These are phyloP conservation scores for Callithrix jacchus DNA, from an alignment of 2,113 vertebrate species.

Conservation along the genomic window DNA sequence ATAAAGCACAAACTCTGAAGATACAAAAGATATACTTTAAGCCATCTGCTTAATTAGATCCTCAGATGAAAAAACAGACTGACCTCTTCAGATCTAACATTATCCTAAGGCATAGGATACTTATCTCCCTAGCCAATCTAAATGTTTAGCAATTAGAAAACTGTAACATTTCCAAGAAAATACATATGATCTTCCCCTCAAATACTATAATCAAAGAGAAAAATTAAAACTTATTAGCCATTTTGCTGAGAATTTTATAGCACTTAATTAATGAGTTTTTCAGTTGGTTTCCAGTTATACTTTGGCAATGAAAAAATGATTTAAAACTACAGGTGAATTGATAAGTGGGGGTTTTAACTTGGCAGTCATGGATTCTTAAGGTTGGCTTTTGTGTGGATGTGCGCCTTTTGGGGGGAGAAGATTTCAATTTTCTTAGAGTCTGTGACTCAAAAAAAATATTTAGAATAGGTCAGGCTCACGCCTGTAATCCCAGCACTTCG, in stretches of 20 bases:
- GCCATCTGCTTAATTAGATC: conserved; percentile 27
- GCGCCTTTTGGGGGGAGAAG: not conserved
- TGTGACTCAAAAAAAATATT: conserved; percentile 6
- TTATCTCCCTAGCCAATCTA: conserved; percentile 24
- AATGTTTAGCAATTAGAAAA: conserved; percentile 17
- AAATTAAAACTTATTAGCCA: conserved; percentile 4
- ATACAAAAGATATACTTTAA: conserved; percentile 16
- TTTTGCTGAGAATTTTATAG: conserved; percentile 41
- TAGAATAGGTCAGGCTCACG: not conserved
- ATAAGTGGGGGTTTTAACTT: not conserved
- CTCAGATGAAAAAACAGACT: conserved; percentile 43
- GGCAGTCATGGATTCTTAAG: not conserved
- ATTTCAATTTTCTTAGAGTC: conserved; percentile 31
- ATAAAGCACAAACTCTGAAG: conserved; percentile 27
- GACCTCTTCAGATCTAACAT: not conserved
- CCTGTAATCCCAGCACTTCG: no score
- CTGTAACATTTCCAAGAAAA: not conserved
- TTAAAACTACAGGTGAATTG: not conserved
- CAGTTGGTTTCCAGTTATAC: not conserved
- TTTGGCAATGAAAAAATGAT: not conserved
- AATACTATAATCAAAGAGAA: conserved; percentile 38
- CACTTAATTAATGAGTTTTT: conserved; percentile 34
- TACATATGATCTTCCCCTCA: not conserved
- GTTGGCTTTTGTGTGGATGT: not conserved
- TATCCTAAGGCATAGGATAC: not conserved